Percentiles rank a stretch among this genome's conserved stretches.
phyloP scores from a whole-genome alignment of 1,140 invertebrate genomes.

The Ceratosolen solmsi region DNA sequence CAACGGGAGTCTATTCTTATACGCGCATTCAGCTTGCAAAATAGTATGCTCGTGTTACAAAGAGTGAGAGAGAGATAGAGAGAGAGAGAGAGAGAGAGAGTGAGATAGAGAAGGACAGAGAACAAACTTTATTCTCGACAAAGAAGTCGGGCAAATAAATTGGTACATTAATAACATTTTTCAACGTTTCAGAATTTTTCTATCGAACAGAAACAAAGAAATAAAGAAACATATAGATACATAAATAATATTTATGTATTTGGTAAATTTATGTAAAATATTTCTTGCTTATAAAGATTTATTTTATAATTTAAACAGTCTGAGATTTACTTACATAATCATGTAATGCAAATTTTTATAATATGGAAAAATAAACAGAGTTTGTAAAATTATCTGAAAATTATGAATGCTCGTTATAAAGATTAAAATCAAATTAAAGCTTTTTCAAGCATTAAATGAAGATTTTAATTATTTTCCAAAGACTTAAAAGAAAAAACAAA shows the following conservation, averaged over 20 bases:
- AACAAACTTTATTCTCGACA: constrained; percentile 39
- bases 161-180: constrained; percentile 50
- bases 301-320: background rate
- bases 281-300: constrained; percentile 15
- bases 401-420: background rate
- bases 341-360: background rate
- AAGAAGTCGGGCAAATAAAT: constrained; percentile 49
- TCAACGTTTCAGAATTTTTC: constrained; percentile 40
- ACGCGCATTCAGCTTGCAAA: constrained; percentile 7
- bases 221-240: constrained; percentile 36
- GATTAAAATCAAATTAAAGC: background rate
- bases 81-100: background rate
- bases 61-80: background rate
- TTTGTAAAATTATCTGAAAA: background rate
- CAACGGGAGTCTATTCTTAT: constrained; percentile 7
- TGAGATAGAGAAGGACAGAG: background rate
- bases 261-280: constrained; percentile 29
- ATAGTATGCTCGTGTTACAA: constrained; percentile 8
- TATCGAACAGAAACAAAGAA: constrained; percentile 37
- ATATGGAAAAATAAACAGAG: background rate
- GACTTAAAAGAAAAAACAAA: no score
- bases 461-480: background rate
- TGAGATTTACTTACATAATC: background rate
- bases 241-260: constrained; percentile 11
- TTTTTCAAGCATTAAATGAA: background rate